A percentile compares a stretch with the other conserved stretches of the same genome.
Conservation (phyloP, 2,113 vertebrate genomes). For the Neomonachus schauinslandi region DNA sequence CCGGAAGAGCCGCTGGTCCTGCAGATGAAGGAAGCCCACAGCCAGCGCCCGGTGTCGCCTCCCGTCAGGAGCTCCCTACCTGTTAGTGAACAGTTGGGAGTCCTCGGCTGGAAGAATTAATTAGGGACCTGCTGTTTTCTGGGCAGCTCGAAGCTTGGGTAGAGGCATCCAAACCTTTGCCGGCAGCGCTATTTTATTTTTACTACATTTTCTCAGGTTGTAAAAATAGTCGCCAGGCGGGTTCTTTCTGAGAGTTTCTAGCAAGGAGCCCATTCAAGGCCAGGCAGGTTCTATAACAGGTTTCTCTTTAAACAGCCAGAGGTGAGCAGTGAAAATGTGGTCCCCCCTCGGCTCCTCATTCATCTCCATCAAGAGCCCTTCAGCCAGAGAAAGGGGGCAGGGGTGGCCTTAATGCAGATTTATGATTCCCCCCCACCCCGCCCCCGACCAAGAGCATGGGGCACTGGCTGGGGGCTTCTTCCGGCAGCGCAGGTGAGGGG, state of each 20-base stretch:
- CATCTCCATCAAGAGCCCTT: constrained; percentile 81
- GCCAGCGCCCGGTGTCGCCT: background rate
- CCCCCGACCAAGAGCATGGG: background rate
- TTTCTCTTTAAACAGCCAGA: constrained; percentile 72
- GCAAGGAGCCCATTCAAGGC: constrained; percentile 76
- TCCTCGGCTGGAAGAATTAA: constrained; percentile 82
- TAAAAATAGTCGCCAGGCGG: constrained; percentile 86
- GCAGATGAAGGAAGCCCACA: constrained; percentile 64
- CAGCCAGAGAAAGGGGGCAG: constrained; percentile 58
- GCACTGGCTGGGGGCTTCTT: constrained; percentile 41
- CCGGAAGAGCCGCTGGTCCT: background rate
- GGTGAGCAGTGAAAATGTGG: constrained; percentile 36
- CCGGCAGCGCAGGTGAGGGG: background rate
- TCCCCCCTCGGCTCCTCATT: constrained; percentile 65
- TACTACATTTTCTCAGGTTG: constrained; percentile 86
- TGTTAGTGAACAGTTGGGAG: constrained; percentile 79
- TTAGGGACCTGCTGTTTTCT: constrained; percentile 83
- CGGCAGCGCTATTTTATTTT: constrained; percentile 84
- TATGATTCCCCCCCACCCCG: background rate
- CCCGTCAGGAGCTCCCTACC: constrained; percentile 57
- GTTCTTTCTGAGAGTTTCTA: constrained; percentile 83
- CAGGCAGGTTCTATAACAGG: constrained; percentile 58
- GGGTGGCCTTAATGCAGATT: constrained; percentile 54
- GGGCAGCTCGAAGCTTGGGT: constrained; percentile 76
- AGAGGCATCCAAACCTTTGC: constrained; percentile 81